phyloP scores from a whole-genome alignment of 2,113 vertebrate genomes.

The Rhizomys pruinosus region DNA sequence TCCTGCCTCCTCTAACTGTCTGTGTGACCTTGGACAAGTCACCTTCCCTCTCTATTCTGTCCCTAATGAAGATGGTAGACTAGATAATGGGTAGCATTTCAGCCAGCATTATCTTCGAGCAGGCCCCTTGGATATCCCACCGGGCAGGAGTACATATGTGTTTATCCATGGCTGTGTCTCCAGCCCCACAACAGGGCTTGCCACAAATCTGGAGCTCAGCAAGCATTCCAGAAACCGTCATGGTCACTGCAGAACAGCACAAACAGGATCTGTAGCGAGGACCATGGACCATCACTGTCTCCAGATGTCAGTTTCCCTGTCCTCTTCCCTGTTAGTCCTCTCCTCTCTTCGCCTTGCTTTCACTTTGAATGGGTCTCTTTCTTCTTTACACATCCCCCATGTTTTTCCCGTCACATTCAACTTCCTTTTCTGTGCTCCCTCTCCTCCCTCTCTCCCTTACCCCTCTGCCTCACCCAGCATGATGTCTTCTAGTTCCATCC shows the following conservation, averaged over 20 bases:
- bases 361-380: background rate
- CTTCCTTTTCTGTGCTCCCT: background rate
- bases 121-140: background rate
- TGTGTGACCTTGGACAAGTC: background rate
- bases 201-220: background rate
- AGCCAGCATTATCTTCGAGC: too few species aligned
- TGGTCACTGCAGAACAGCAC: rapidly evolving
- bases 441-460: background rate
- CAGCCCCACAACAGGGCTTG: background rate
- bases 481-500: too few species aligned
- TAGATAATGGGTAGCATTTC: too few species aligned
- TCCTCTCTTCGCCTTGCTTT: background rate
- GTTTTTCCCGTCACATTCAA: too few species aligned
- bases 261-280: rapidly evolving
- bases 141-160: background rate
- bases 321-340: background rate
- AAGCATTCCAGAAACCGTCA: rapidly evolving
- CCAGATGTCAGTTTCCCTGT: too few species aligned
- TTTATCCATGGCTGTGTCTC: rapidly evolving
- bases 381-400: rapidly evolving
- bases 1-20: background rate
- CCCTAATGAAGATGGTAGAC: background rate
- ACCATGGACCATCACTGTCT: too few species aligned
- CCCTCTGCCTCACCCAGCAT: too few species aligned
- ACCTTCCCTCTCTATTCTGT: background rate